A percentile compares a stretch with the other conserved stretches of the same genome.
These are phyloP conservation scores for Stegana nigrithorax DNA, from an alignment of 2,888 invertebrate species.

Conservation along the genomic window DNA sequence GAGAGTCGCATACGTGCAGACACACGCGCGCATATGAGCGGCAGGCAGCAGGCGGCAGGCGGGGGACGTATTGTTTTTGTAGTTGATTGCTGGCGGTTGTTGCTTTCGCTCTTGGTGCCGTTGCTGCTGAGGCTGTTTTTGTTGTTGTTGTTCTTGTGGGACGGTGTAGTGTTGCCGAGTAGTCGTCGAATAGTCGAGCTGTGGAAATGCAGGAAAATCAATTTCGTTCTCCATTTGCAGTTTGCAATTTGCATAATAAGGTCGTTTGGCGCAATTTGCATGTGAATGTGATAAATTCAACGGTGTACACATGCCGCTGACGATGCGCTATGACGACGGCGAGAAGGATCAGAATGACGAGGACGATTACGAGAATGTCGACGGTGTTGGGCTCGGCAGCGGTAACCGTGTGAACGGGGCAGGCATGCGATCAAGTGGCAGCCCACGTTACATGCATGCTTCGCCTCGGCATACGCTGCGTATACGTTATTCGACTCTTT, in stretches of 20 bases:
- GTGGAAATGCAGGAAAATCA: slow-evolving; percentile 63
- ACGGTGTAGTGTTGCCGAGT: neutral
- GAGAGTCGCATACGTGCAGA: neutral
- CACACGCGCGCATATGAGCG: slow-evolving; percentile 22
- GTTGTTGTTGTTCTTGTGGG: slow-evolving; percentile 9
- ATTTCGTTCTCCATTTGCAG: slow-evolving; percentile 69
- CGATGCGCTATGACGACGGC: neutral
- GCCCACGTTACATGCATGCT: neutral
- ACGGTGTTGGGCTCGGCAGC: neutral
- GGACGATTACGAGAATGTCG: neutral
- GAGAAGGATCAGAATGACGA: neutral
- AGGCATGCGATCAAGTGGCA: neutral
- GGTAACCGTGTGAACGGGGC: neutral
- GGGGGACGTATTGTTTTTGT: neutral
- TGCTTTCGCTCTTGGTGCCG: neutral
- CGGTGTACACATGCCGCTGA: slow-evolving; percentile 30
- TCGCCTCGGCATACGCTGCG: slow-evolving; percentile 32
- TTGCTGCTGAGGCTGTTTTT: slow-evolving; percentile 2
- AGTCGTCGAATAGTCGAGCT: slow-evolving; percentile 18
- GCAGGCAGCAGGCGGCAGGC: too few species aligned
- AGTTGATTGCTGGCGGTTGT: neutral
- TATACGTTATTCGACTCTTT: slow-evolving; percentile 35
- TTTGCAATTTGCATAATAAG: slow-evolving; percentile 69
- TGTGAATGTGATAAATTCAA: slow-evolving; percentile 67
- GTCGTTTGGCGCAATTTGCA: slow-evolving; percentile 69